Evolutionary conservation across 2,888 invertebrate genomes (phyloP), one percentile per base, ranked within the genome.

Genomic region (Drosophila anceps): DNA sequence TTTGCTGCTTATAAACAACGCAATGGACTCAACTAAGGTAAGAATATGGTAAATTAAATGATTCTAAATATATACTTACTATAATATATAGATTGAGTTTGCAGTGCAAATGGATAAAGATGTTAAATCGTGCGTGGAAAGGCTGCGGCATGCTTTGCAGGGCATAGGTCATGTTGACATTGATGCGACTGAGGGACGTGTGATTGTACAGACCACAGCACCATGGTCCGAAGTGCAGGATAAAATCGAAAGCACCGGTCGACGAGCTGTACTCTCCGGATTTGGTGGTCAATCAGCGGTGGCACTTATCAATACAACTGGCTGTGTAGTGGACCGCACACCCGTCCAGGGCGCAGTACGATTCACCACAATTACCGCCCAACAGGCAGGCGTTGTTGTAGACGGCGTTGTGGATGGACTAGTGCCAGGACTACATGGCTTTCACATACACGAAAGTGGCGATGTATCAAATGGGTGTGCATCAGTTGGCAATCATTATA

Each of bases 391-490:
- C 0, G 95, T 96, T 58, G 94, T 98, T 0, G 94, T 97, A 4
- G 98, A 98, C 90, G 98, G 98, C 0, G 96, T 96, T 3, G 93
- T 98, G 4, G 98, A 98, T 93, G 97, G 97, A 0, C 93, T 98
- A 50, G 81, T 93, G 0, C 94, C 94, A 37, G 96, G 96, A 76
- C 93, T 91, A 62, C 92, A 93, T 74, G 92, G 92, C 9, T 81
- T 93, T 6, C 93, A 93, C 76, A 93, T 97, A 44, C 96, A 96
- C 86, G 96, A 96, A 92, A 95, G 94, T 90, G 97, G 97, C 0
- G 96, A 97, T 92, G 93, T 96, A 55, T 96, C 96, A 1, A 82
- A 93, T 4, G 94, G 94, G 27, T 94, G 94, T 84, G 86, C 91
- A 46, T 95, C 95, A 59, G 93, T 95, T 62, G 96, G 96, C 31